These are phyloP conservation scores for Corythucha ciliata DNA, from an alignment of 2,888 invertebrate species.

Conservation along the genomic window DNA sequence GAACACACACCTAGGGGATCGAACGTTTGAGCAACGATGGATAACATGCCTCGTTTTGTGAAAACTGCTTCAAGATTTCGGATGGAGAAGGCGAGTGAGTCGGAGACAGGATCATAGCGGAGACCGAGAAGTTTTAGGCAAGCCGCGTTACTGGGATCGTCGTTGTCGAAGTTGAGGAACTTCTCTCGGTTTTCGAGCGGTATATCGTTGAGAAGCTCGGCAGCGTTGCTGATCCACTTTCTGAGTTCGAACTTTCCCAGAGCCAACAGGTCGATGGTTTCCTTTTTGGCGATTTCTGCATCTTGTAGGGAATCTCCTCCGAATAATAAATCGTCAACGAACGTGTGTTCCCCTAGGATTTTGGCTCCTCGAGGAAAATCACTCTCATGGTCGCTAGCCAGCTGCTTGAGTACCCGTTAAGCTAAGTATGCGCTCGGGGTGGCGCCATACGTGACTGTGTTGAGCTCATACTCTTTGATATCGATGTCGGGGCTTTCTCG, in stretches of 20 bases:
- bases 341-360: no score
- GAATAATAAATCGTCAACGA: no score
- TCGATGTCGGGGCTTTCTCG: no score
- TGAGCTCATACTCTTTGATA: no score
- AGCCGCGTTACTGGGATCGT: neutral
- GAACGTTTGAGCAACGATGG: constrained; percentile 11
- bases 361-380: no score
- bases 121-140: constrained; percentile 19
- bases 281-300: no score
- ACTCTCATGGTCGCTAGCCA: no score
- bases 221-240: constrained; percentile 21
- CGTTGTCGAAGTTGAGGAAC: neutral
- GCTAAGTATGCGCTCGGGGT: no score
- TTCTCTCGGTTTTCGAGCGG: neutral
- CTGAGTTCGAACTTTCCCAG: constrained; percentile 21
- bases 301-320: no score
- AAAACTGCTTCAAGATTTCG: neutral
- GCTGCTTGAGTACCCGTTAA: no score
- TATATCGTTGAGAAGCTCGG: constrained; percentile 10
- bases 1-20: constrained; percentile 14
- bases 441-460: no score
- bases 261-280: constrained; percentile 6
- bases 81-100: constrained; percentile 15
- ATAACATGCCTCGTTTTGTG: constrained; percentile 13
- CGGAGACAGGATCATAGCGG: constrained; percentile 15